These are phyloP conservation scores for Drosophila robusta DNA, from an alignment of 2,888 invertebrate species.

Conservation along the genomic window DNA sequence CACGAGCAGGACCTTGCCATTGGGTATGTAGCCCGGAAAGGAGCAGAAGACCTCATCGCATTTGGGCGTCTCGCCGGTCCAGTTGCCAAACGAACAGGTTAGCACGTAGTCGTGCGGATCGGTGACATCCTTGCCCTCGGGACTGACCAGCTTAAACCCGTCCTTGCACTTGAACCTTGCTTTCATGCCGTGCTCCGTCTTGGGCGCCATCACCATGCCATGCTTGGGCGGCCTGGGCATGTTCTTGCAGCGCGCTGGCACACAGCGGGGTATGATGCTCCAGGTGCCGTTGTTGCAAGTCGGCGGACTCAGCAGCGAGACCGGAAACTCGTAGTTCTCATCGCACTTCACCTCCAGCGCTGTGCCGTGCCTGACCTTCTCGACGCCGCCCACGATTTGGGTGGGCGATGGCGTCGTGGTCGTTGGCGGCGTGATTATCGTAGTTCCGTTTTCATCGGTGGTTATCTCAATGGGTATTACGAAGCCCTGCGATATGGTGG, in stretches of 20 bases:
- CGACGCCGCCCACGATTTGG: conserved; percentile 84
- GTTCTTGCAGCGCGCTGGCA: conserved; percentile 92
- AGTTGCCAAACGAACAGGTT: conserved; percentile 96
- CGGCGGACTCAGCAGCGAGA: conserved; percentile 90
- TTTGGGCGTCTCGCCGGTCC: conserved; percentile 95
- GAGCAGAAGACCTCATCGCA: conserved; percentile 97
- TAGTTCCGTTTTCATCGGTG: conserved; percentile 83
- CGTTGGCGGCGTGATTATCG: conserved; percentile 69
- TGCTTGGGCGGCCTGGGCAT: conserved; percentile 94
- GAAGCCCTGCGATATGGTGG: conserved; percentile 92
- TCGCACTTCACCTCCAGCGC: conserved; percentile 92
- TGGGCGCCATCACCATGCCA: conserved; percentile 98
- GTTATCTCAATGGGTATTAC: conserved; percentile 87
- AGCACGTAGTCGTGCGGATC: conserved; percentile 88
- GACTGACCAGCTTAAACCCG: conserved; percentile 93
- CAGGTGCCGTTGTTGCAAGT: conserved; percentile 98
- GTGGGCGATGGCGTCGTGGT: conserved; percentile 83
- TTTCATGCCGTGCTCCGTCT: conserved; percentile 98
- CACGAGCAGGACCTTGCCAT: conserved; percentile 95
- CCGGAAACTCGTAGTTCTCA: conserved; percentile 93
- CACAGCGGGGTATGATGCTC: conserved; percentile 95
- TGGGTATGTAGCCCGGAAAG: conserved; percentile 94
- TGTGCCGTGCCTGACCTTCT: conserved; percentile 88
- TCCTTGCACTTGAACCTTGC: conserved; percentile 97
- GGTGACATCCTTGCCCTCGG: conserved; percentile 85